Evolutionary conservation across 2,113 vertebrate species (phyloP).

Genomic region (Puma concolor): DNA sequence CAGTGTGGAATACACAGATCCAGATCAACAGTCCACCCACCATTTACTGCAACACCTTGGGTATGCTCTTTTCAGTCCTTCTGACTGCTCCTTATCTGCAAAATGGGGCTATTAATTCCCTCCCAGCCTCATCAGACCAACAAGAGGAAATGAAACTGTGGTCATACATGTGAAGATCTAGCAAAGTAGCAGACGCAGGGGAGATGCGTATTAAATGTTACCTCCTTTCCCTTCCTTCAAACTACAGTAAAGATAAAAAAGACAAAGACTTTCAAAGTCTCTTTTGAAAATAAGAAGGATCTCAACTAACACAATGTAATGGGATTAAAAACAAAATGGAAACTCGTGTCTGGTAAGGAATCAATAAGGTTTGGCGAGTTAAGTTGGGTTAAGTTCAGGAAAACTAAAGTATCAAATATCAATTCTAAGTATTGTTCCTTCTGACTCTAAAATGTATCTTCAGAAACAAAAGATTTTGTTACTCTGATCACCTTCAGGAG

Average conservation of each 20-base stretch:
- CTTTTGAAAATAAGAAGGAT: neutral
- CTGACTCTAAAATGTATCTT: neutral
- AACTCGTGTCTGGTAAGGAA: neutral
- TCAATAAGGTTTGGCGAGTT: neutral
- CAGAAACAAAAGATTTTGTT: neutral
- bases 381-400: neutral
- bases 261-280: neutral
- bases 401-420: neutral
- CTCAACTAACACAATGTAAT: neutral
- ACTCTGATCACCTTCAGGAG: neutral
- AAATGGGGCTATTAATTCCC: neutral
- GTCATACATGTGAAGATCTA: neutral
- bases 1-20: neutral
- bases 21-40: neutral
- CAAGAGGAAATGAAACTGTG: neutral
- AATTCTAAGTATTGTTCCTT: slow-evolving; percentile 15
- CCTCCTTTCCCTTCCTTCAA: neutral
- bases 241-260: neutral
- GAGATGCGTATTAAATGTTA: neutral
- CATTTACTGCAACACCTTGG: neutral
- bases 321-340: neutral
- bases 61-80: neutral
- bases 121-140: neutral
- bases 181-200: neutral
- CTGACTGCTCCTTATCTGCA: neutral